phyloP scores from a whole-genome alignment of 1,140 invertebrate species.

The Camponotus pennsylvanicus region DNA sequence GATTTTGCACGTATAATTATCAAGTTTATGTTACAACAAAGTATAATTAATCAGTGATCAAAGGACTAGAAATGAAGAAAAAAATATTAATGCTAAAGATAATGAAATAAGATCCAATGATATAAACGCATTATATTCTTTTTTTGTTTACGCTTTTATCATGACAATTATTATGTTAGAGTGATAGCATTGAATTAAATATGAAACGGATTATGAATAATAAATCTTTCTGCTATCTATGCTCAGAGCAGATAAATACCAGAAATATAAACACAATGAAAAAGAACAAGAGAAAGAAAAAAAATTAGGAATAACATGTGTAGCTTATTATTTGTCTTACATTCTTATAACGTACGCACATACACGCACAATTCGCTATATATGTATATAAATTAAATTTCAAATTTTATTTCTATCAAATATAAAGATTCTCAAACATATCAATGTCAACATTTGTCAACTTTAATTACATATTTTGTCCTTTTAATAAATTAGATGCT shows the following conservation, averaged over 20 bases:
- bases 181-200: neutral
- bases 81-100: neutral
- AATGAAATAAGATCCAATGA: neutral
- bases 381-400: neutral
- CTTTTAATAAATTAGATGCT: neutral
- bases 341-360: neutral
- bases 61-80: neutral
- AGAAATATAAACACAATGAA: conserved; percentile 9
- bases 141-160: neutral
- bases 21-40: neutral
- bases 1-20: conserved; percentile 9
- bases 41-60: conserved; percentile 17
- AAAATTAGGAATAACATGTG: too few relatives aligned
- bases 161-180: neutral
- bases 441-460: neutral
- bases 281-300: too few relatives aligned
- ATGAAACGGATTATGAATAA: neutral
- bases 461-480: neutral
- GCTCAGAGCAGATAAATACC: neutral
- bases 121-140: neutral
- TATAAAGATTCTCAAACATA: neutral
- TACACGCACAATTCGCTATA: too few relatives aligned
- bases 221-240: neutral
- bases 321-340: neutral
- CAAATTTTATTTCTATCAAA: neutral